Percentiles rank a stretch among this genome's conserved stretches.
Conservation (phyloP, 1,140 invertebrate genomes). For the Mylabris phalerata region DNA sequence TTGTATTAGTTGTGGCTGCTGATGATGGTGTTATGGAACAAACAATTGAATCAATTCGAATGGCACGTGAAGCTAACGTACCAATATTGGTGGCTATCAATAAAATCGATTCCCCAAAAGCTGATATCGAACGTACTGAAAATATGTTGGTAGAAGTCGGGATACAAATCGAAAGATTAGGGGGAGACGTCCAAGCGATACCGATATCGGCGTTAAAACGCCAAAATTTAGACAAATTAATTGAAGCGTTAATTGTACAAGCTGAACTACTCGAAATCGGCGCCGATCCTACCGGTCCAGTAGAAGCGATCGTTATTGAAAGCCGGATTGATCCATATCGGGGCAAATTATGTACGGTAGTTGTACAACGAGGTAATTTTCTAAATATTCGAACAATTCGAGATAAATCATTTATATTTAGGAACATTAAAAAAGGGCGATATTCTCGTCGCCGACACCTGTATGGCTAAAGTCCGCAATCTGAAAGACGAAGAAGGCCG, state of each 20-base stretch:
- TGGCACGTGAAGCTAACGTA: slow-evolving; percentile 74
- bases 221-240: slow-evolving; percentile 69
- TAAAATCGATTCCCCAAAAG: slow-evolving; percentile 91
- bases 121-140: slow-evolving; percentile 73
- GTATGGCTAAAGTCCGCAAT: slow-evolving; percentile 79
- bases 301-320: slow-evolving; percentile 90
- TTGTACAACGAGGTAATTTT: slow-evolving; percentile 69
- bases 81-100: slow-evolving; percentile 98
- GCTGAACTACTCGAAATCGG: slow-evolving; percentile 85
- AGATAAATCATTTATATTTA: slow-evolving; percentile 1
- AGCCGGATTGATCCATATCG: slow-evolving; percentile 63
- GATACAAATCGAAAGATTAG: slow-evolving; percentile 78
- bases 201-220: slow-evolving; percentile 85
- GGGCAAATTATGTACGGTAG: slow-evolving; percentile 80
- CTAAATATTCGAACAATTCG: background rate
- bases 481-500: slow-evolving; percentile 76
- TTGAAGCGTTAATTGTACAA: slow-evolving; percentile 79
- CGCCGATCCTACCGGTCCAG: slow-evolving; percentile 71
- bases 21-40: slow-evolving; percentile 99
- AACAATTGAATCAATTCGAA: slow-evolving; percentile 74
- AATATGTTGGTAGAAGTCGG: slow-evolving; percentile 67
- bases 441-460: slow-evolving; percentile 73
- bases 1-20: slow-evolving; percentile 94
- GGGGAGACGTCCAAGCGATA: slow-evolving; percentile 89
- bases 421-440: slow-evolving; percentile 76